Base-by-base conservation (phyloP, 2,797 vertebrate genomes). In the Centropyge bicolor region DNA sequence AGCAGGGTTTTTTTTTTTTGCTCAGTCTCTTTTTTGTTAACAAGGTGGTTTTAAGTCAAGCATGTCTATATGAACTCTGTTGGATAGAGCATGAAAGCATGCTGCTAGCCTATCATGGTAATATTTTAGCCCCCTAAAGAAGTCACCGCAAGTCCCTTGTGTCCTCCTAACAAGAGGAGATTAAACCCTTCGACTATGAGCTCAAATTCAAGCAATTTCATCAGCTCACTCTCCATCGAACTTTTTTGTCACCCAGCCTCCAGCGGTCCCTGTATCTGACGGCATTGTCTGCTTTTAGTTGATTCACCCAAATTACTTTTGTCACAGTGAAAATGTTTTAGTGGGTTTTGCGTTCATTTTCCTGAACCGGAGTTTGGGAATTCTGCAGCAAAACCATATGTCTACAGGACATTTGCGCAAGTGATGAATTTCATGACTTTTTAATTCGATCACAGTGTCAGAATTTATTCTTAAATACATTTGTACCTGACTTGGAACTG, bases 11-110 rank as follows among this genome's bases (percentile, higher is more conserved):
- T 69, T 95, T 61, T 59, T 82, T 68, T 74, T 76, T 95, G 93
- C 95, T 95, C 95, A 91, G 92, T 82, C 78, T 83, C 83, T 82
- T 91, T 94, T 94, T 97, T 96, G 97, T 97, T 99, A 98, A 97
- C 97, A 98, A 98, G 97, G 97, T 97, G 96, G 97, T 98, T 93
- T 93, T 90, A 97, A 98, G 96, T 95, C 96, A 96, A 97, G 96
- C 96, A 96, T 97, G 96, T 97, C 97, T 96, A 96, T 97, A 96
- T 97, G 97, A 98, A 98, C 97, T 97, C 96, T 91, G 96, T 95
- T 96, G 97, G 97, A 95, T 95, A 95, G 96, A 96, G 97, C 93
- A 94, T 95, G 92, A 99, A 97, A 97, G 97, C 95, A 95, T 95
- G 74, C 88, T 89, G 90, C 93, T 86, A 83, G 91, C 83, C 90